Percentiles rank a stretch among this genome's conserved stretches.
Conservation (phyloP, 2,888 invertebrate genomes). For the Eupithecia pulchellata region DNA sequence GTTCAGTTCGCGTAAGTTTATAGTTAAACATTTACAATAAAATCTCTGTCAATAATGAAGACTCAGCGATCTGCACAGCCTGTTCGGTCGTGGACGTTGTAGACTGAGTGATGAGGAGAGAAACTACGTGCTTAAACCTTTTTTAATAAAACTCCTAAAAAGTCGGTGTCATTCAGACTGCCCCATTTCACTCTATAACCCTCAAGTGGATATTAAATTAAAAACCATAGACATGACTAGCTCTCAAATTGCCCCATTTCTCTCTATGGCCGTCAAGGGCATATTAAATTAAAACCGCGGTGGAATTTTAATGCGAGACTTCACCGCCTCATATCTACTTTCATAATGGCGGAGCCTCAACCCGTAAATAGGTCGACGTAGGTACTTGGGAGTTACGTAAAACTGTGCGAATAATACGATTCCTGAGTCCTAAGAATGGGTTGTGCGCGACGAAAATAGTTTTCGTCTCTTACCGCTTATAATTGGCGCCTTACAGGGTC, state of each 20-base stretch:
- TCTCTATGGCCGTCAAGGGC: slow-evolving; percentile 2
- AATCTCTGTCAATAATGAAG: no score
- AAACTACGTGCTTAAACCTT: no score
- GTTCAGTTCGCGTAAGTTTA: no score
- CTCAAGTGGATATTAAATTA: no score
- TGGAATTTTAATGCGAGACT: slow-evolving; percentile 21
- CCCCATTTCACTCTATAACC: no score
- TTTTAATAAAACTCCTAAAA: no score
- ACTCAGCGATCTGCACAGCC: no score
- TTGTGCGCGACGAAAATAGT: background rate
- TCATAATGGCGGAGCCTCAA: slow-evolving; percentile 8
- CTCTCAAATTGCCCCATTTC: background rate
- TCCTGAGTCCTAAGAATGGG: background rate
- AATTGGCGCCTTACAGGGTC: background rate
- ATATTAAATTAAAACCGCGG: slow-evolving; percentile 17
- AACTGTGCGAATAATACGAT: background rate
- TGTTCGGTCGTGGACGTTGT: no score
- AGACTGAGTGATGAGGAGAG: no score
- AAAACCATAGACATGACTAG: background rate
- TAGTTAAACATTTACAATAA: no score
- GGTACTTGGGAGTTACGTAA: background rate
- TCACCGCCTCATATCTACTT: slow-evolving; percentile 1
- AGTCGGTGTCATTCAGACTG: no score
- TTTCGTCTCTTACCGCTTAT: background rate
- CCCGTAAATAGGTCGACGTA: slow-evolving; percentile 33